Evolutionary conservation across 2,797 vertebrate species (phyloP).

Genomic region (Alosa sapidissima): DNA sequence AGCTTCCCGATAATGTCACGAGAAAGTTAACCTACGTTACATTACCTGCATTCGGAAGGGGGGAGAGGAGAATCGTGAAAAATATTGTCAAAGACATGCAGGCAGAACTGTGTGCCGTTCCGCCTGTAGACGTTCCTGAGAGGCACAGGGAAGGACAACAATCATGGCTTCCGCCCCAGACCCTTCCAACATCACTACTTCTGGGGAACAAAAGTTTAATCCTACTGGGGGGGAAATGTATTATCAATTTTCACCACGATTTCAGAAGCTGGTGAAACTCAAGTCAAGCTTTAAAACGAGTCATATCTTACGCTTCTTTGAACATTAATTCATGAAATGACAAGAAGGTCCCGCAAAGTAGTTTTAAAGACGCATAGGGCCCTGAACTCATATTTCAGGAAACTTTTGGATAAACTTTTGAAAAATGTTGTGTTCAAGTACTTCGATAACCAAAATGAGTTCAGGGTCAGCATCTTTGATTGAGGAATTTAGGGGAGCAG

Average conservation of each 20-base stretch:
- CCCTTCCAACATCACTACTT: conserved; percentile 28
- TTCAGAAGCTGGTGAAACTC: not conserved
- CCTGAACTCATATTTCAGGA: not conserved
- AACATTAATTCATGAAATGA: not conserved
- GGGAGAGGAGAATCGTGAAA: conserved; percentile 57
- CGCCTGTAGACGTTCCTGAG: conserved; percentile 67
- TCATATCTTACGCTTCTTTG: too few species aligned
- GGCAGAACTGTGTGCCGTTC: conserved; percentile 58
- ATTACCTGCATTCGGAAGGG: conserved; percentile 78
- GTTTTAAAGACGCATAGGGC: not conserved
- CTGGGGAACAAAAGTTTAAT: conserved; percentile 14
- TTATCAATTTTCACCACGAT: not conserved
- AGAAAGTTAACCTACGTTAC: conserved; percentile 14
- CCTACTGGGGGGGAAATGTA: not conserved
- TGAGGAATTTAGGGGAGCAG: not conserved
- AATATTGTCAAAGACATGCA: conserved; percentile 69
- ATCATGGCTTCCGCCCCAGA: conserved; percentile 70
- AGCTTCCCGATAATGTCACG: not conserved
- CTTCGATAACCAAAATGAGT: not conserved
- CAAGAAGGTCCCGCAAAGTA: not conserved
- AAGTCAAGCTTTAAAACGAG: not conserved
- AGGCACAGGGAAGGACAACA: conserved; percentile 75
- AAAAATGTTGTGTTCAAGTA: not conserved
- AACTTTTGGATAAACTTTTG: not conserved
- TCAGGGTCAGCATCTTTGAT: not conserved